Evolutionary conservation across 2,888 invertebrate species (phyloP), one percentile per base, ranked within the genome.

Genomic region (Polydrusus tereticollis): DNA sequence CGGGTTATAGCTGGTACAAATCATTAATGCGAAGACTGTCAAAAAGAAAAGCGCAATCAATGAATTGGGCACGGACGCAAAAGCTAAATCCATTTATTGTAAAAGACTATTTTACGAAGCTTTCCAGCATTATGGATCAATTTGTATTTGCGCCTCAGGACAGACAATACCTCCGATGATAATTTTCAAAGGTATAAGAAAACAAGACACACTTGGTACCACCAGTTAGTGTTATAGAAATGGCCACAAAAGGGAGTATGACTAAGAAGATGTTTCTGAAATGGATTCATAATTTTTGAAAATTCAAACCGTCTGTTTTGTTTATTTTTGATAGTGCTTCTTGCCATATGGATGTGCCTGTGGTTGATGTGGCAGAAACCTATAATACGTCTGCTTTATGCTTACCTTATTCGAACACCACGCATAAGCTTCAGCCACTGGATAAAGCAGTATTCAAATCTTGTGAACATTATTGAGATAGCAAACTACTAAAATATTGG

Each of bases 401-500:
- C 72, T 72, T 84, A 36, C 82, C 82, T 4, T n/a, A n/a, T n/a
- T 79, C 79, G 23, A 85, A 84, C 69, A 83, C 82, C 0, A 83
- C 83, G 0, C 82, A 84, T 72, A 81, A 83, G 65, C 73, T 83
- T 1, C 83, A 83, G 67, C 81, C 82, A 2, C 75, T 83, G 73
- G 82, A 82, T 73, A 82, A 83, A 75, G 65, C 80, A 5, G 80
- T 82, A 7, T 83, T 81, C 74, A 65, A 78, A 45, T 76, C 80
- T 1, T 83, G 80, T 76, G 82, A 83, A 74, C 58, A 82, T 66
- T 77, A 80, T 73, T 84, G 83, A 82, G 82, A 83, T 72, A 76
- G 80, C 55, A 79, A 83, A 76, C 77, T 83, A 1, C 57, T 82
- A 10, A 71, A 59, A 52, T 82, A 79, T 71, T 82, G 79, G 80